These are phyloP conservation scores for Tetanocera ferruginea DNA, from an alignment of 2,888 invertebrate genomes.

Conservation along the genomic window DNA sequence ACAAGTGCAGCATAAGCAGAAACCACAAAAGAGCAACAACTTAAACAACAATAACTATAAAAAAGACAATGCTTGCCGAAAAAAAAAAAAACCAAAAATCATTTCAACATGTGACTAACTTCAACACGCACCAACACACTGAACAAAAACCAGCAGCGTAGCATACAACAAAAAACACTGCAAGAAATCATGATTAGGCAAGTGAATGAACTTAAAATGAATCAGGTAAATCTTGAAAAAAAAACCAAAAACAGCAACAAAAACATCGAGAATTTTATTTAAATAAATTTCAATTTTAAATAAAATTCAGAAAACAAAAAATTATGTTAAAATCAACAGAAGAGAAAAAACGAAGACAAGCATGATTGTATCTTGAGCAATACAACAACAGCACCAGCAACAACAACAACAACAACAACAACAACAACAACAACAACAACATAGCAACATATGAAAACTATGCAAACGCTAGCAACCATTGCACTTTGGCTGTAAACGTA, in stretches of 20 bases:
- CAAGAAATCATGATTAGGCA: conserved; percentile 6
- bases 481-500: not conserved
- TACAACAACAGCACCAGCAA: conserved; percentile 3
- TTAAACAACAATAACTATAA: no score
- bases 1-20: not conserved
- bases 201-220: conserved; percentile 24
- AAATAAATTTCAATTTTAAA: not conserved
- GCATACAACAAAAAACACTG: conserved; percentile 2
- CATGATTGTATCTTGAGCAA: not conserved
- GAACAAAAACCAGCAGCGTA: not conserved
- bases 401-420: conserved; percentile 9
- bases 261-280: not conserved
- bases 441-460: not conserved
- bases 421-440: not conserved
- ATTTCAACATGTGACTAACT: conserved; percentile 18
- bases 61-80: no score
- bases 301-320: not conserved
- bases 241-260: not conserved
- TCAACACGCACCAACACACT: not conserved
- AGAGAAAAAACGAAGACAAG: not conserved
- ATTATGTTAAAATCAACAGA: not conserved
- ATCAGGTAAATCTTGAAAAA: not conserved
- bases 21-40: no score
- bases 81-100: not conserved
- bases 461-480: not conserved